Evolutionary conservation across 2,888 invertebrate species (phyloP).

Genomic region (Digitonthophagus gazella): DNA sequence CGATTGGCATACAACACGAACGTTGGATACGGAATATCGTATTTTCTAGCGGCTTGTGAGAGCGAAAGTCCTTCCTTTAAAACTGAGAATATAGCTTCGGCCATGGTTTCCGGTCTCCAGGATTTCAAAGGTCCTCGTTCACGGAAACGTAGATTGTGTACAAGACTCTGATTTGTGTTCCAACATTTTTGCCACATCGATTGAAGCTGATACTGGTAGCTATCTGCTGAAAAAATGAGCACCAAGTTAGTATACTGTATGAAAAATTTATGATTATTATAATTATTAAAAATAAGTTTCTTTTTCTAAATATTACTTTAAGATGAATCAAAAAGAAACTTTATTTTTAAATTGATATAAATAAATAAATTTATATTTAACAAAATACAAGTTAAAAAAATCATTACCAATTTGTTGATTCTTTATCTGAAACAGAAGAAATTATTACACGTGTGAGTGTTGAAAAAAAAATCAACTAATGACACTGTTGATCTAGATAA

Average conservation of each 20-base stretch:
- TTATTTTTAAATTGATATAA: no score
- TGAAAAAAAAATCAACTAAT: not conserved
- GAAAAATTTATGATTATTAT: not conserved
- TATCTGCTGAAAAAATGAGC: conserved; percentile 68
- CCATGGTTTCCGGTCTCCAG: conserved; percentile 94
- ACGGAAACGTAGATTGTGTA: conserved; percentile 87
- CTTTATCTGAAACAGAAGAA: conserved; percentile 36
- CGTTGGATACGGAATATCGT: conserved; percentile 92
- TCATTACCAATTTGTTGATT: conserved; percentile 33
- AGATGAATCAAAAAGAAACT: no score
- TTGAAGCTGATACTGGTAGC: conserved; percentile 92
- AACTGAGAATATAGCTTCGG: conserved; percentile 90
- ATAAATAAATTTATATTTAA: not conserved
- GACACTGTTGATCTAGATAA: not conserved
- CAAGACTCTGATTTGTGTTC: conserved; percentile 89
- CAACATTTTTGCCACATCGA: conserved; percentile 96
- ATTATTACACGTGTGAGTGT: conserved; percentile 24
- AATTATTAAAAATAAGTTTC: no score
- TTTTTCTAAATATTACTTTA: no score
- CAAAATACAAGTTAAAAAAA: conserved; percentile 23
- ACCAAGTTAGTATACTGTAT: conserved; percentile 12
- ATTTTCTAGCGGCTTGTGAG: conserved; percentile 89
- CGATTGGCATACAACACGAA: conserved; percentile 91
- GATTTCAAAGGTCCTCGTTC: conserved; percentile 90
- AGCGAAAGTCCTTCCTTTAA: conserved; percentile 85